Conservation (phyloP, 2,888 invertebrate genomes). For the Copidosoma aretas region DNA sequence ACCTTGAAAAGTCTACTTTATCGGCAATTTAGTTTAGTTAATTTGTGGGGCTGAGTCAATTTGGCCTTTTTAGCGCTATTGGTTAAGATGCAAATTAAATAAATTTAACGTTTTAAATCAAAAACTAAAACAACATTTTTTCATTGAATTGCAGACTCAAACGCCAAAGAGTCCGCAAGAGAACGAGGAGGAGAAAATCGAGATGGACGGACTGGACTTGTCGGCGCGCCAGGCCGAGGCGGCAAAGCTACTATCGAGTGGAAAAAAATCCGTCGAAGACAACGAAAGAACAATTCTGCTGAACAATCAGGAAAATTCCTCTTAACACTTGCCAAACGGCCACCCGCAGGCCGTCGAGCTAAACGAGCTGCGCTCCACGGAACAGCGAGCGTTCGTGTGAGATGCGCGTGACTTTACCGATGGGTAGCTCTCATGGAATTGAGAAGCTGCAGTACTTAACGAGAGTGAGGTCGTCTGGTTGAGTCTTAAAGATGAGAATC, state of each 20-base stretch:
- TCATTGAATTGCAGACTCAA: conserved; percentile 32
- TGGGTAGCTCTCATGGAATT: background rate
- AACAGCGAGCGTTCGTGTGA: conserved; percentile 51
- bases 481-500: background rate
- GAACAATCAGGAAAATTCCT: conserved; percentile 39
- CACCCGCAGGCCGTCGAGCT: conserved; percentile 42
- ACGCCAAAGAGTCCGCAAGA: conserved; percentile 46
- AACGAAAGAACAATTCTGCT: conserved; percentile 57
- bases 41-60: too few species aligned
- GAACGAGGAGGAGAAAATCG: conserved; percentile 41
- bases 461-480: background rate
- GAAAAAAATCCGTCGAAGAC: conserved; percentile 44
- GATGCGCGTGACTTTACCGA: conserved; percentile 41
- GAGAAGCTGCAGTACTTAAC: conserved; percentile 53
- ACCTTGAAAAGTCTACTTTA: too few species aligned
- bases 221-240: conserved; percentile 47
- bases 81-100: too few species aligned
- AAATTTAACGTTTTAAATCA: too few species aligned
- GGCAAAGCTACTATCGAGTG: conserved; percentile 46
- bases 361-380: conserved; percentile 45
- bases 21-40: too few species aligned
- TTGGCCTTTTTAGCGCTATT: too few species aligned
- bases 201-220: conserved; percentile 49
- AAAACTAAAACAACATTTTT: too few species aligned
- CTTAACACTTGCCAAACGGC: conserved; percentile 58